A percentile compares a stretch with the other conserved stretches of the same genome.
Conservation (phyloP, 2,113 vertebrate genomes). For the Bathybates hornii region DNA sequence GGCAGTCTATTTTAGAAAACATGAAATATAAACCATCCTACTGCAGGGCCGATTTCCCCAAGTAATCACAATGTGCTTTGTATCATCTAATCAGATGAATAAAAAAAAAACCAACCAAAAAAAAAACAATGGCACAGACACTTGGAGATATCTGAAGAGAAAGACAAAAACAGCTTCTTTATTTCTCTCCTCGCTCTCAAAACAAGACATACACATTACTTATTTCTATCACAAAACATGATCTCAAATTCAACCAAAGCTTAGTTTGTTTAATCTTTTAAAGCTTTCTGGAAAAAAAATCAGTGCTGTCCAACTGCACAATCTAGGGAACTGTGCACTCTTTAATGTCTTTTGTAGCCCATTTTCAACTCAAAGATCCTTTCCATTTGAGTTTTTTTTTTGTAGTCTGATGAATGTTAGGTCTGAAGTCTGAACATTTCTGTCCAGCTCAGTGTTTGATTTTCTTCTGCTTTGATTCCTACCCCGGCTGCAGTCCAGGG, state of each 20-base stretch:
- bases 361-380: constrained; percentile 20
- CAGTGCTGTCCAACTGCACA: neutral
- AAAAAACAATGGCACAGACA: neutral
- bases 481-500: neutral
- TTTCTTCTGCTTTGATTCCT: constrained; percentile 17
- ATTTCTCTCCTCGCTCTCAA: neutral
- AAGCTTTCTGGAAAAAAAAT: neutral
- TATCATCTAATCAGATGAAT: neutral
- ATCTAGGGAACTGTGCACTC: neutral
- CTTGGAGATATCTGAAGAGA: neutral
- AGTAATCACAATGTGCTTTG: neutral
- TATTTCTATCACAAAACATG: neutral
- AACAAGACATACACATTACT: neutral
- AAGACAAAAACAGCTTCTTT: neutral
- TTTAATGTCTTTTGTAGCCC: constrained; percentile 23
- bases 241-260: neutral
- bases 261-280: neutral
- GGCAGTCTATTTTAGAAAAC: neutral
- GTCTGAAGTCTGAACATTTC: constrained; percentile 25
- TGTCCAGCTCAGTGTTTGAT: neutral
- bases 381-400: constrained; percentile 17
- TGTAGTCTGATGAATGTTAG: constrained; percentile 23
- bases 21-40: neutral
- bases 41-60: neutral
- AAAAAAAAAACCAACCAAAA: neutral